A percentile compares a stretch with the other conserved stretches of the same genome.
These are phyloP conservation scores for Pseudoatta argentina DNA, from an alignment of 1,140 invertebrate genomes.

Conservation along the genomic window DNA sequence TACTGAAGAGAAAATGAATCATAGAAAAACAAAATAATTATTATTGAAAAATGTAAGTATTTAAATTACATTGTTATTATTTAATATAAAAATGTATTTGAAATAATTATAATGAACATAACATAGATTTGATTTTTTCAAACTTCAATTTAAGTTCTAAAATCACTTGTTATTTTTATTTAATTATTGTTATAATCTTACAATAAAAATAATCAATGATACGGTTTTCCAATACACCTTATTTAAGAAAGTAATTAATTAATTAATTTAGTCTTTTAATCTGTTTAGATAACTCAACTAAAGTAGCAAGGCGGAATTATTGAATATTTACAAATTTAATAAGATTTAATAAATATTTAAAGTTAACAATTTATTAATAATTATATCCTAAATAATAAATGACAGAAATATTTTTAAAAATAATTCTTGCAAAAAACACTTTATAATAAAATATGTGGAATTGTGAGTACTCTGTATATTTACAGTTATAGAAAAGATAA, in stretches of 20 bases:
- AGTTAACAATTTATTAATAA: not conserved
- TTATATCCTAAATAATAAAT: constrained; percentile 7
- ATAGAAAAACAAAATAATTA: not conserved
- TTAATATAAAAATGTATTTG: not conserved
- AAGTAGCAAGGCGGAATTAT: not conserved
- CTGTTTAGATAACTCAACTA: constrained; percentile 24
- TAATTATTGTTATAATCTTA: not conserved
- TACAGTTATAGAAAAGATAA: not conserved
- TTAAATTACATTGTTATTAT: constrained; percentile 12
- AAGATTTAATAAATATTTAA: constrained; percentile 16
- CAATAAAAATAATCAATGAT: not conserved
- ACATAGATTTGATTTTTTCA: not conserved
- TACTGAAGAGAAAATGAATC: not conserved
- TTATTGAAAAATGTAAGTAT: constrained; percentile 26
- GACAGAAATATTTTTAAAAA: not conserved
- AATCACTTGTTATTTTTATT: not conserved
- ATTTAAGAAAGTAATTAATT: not conserved
- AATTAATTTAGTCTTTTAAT: not conserved
- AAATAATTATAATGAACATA: not conserved
- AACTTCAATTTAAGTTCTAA: not conserved
- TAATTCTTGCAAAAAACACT: not conserved
- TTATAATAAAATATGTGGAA: not conserved
- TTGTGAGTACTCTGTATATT: not conserved
- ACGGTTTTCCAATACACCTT: not conserved
- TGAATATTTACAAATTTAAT: not conserved